Evolutionary conservation across 37 sponge, comb jelly and placozoan species (phyloP), one percentile per base, ranked within the genome.

Genomic region (Bolinopsis microptera): DNA sequence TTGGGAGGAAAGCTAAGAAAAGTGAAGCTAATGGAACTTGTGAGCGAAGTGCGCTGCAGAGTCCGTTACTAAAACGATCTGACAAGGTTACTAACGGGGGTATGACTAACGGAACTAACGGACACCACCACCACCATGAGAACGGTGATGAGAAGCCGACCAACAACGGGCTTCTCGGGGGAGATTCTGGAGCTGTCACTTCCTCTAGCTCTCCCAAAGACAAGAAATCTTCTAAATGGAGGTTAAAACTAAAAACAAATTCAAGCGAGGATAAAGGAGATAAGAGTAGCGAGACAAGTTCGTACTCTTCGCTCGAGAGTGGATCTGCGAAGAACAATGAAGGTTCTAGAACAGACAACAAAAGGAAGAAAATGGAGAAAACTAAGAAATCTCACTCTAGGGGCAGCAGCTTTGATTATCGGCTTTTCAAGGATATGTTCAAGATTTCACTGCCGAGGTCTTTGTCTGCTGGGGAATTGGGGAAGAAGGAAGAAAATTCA

Each of bases 331-430:
- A 48, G 61, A 48, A 48, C 61, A 48, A 48, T 13, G 61, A 48
- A 48, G 33, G 9, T 35, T 16, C 33, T 34, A 32, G 80, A 32
- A 77, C 33, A 16, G 32, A 77, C 35, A 32, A 32, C 33, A 77
- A 77, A 18, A 27, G 80, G 80, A 77, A 77, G 37, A 77, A 77
- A 35, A 13, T 48, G 61, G 61, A 48, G 61, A 32, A 27, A 1
- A 16, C 36, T 21, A 77, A 77, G 37, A 77, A 77, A 36, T 77
- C 80, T 2, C 80, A 77, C 21, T 35, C 80, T 35, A 27, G 80
- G 33, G 80, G 80, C 35, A 77, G 80, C 35, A 77, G 80, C 32
- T 77, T 77, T 36, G 80, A 77, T 34, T 77, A 77, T 35, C 80
- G 80, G 1, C 35, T 77, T 3, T 34, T 77, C 36, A 77, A 77